These are phyloP conservation scores for Triplophysa siluroides DNA, from an alignment of 2,113 vertebrate species.

Conservation along the genomic window DNA sequence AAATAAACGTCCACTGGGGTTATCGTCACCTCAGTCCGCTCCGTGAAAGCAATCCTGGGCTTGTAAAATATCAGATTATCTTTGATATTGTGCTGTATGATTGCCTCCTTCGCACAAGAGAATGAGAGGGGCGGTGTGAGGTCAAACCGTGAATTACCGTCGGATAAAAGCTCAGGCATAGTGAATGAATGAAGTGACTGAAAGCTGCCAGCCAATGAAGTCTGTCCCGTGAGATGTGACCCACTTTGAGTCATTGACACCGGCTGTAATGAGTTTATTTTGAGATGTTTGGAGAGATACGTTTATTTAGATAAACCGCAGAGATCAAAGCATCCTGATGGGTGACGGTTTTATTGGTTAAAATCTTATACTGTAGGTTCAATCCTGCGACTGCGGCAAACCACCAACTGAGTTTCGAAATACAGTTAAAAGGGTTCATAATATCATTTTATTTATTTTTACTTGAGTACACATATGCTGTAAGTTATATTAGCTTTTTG, in stretches of 20 bases:
- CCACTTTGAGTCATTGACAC: background rate
- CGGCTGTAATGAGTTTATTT: background rate
- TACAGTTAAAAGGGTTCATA: too few species aligned
- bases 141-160: background rate
- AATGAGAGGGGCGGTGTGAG: background rate
- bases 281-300: background rate
- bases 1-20: slow-evolving; percentile 49
- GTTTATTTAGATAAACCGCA: background rate
- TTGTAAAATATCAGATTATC: slow-evolving; percentile 36
- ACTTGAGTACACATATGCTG: too few species aligned
- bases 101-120: background rate
- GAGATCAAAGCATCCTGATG: background rate
- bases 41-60: background rate
- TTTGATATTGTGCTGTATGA: slow-evolving; percentile 7
- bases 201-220: background rate
- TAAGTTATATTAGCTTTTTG: too few species aligned
- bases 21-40: slow-evolving; percentile 23
- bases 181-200: background rate
- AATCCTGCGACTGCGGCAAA: background rate
- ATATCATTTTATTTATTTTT: too few species aligned
- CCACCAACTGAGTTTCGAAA: background rate
- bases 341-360: background rate
- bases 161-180: background rate
- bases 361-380: background rate
- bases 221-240: background rate